phyloP scores from a whole-genome alignment of 2,888 invertebrate species.

The Drosophila meridionalis region DNA sequence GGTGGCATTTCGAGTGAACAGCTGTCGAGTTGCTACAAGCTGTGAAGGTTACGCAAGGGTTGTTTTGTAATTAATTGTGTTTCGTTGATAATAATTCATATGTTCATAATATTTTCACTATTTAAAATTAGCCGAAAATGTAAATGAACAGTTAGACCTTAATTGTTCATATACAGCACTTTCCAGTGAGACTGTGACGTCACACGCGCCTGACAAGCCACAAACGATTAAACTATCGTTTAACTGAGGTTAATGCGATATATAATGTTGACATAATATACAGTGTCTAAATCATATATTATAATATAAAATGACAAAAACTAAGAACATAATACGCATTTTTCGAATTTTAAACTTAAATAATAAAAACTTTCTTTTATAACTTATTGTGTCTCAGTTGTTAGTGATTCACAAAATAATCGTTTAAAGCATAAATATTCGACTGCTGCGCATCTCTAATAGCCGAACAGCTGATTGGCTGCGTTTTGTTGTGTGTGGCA shows the following conservation, averaged over 20 bases:
- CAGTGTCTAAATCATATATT: too few relatives aligned
- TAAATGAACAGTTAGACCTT: too few relatives aligned
- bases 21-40: slow-evolving; percentile 22
- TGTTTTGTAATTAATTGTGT: too few relatives aligned
- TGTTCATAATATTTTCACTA: too few relatives aligned
- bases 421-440: not conserved
- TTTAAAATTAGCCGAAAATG: too few relatives aligned
- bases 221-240: not conserved
- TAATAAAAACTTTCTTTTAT: not conserved
- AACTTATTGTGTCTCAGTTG: not conserved
- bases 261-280: too few relatives aligned
- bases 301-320: too few relatives aligned
- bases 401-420: not conserved
- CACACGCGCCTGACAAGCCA: not conserved
- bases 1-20: slow-evolving; percentile 15
- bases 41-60: slow-evolving; percentile 13
- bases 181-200: not conserved
- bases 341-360: not conserved
- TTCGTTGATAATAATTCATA: too few relatives aligned
- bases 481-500: slow-evolving; percentile 90
- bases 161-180: too few relatives aligned
- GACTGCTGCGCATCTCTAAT: slow-evolving; percentile 10
- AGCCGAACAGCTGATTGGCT: slow-evolving; percentile 86
- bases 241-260: not conserved
- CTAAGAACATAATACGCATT: too few relatives aligned